phyloP scores from a whole-genome alignment of 2,888 invertebrate genomes.

The Sarcophaga caerulescens region DNA sequence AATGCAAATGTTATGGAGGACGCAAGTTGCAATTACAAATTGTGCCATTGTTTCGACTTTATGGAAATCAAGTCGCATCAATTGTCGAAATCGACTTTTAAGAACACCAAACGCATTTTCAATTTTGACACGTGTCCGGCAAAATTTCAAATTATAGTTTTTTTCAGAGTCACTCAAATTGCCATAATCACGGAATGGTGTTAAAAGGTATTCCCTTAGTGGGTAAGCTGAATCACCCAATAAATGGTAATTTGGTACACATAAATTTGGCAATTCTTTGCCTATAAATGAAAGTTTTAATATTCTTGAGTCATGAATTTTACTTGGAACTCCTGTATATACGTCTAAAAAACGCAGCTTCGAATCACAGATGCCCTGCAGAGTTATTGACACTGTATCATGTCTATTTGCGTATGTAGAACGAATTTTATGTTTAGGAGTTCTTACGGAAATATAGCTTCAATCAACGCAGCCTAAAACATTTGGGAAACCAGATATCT shows the following conservation, averaged over 20 bases:
- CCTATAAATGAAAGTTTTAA: too few relatives aligned
- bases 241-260: constrained; percentile 40
- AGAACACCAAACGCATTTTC: neutral
- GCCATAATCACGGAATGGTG: too few relatives aligned
- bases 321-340: constrained; percentile 72
- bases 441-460: constrained; percentile 68
- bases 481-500: constrained; percentile 51
- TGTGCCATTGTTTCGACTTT: constrained; percentile 21
- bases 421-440: constrained; percentile 74
- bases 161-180: too few relatives aligned
- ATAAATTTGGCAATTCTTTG: constrained; percentile 32
- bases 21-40: constrained; percentile 16
- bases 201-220: constrained; percentile 27
- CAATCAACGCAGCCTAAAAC: constrained; percentile 46
- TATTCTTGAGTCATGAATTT: constrained; percentile 69
- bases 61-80: constrained; percentile 29
- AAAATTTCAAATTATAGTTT: neutral
- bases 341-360: constrained; percentile 67
- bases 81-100: constrained; percentile 2
- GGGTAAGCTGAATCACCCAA: constrained; percentile 57
- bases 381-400: constrained; percentile 65
- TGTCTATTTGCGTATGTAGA: constrained; percentile 74
- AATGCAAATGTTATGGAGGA: constrained; percentile 31
- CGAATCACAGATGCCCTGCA: constrained; percentile 74
- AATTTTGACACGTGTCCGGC: constrained; percentile 2